These are phyloP conservation scores for Brevimyrus niger DNA, from an alignment of 2,113 vertebrate species.

Conservation along the genomic window DNA sequence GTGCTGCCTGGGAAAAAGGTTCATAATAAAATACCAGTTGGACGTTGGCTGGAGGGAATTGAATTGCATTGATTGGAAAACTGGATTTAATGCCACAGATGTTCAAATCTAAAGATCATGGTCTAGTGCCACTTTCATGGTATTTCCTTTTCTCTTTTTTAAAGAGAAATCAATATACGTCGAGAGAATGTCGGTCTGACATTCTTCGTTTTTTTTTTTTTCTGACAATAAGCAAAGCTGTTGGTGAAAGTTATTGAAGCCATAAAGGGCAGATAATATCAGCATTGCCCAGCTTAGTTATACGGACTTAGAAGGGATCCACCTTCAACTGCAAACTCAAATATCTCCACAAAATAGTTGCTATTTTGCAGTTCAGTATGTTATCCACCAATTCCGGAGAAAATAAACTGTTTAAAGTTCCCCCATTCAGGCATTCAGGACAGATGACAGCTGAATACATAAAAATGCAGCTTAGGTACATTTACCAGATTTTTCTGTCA, in stretches of 20 bases:
- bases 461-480: neutral
- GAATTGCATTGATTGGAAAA: neutral
- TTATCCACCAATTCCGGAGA: neutral
- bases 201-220: neutral
- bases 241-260: neutral
- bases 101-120: neutral
- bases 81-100: neutral
- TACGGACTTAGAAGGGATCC: neutral
- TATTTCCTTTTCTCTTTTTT: slow-evolving; percentile 8
- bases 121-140: neutral
- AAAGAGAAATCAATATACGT: neutral
- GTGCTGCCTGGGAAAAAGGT: neutral
- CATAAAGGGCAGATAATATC: neutral
- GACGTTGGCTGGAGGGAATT: neutral
- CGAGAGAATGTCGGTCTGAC: slow-evolving; percentile 13
- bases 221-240: slow-evolving; percentile 6
- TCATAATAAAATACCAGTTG: neutral
- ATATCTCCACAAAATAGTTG: neutral
- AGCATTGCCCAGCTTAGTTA: neutral
- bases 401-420: neutral
- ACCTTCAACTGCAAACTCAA: neutral
- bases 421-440: neutral
- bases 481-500: neutral
- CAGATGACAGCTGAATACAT: neutral
- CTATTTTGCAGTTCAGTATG: neutral